Percentiles rank a stretch among this genome's conserved stretches.
Evolutionary conservation across 2,113 vertebrate species (phyloP).

Genomic region (Artemisiospiza belli): DNA sequence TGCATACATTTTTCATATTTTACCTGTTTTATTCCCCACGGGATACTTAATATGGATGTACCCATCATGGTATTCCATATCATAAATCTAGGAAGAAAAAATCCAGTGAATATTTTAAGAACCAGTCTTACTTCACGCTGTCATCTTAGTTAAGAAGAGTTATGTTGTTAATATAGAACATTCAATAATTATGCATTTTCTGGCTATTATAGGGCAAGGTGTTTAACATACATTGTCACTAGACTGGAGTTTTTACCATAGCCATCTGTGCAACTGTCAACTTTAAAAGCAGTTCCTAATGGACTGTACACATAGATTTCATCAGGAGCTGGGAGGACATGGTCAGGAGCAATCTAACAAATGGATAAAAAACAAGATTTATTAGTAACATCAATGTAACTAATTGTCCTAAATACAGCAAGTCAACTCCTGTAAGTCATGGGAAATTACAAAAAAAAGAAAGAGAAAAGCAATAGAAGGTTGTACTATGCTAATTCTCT

Average conservation of each 20-base stretch:
- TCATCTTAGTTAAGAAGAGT: neutral
- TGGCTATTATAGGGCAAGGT: neutral
- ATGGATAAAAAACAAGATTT: neutral
- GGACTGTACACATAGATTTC: slow-evolving; percentile 94
- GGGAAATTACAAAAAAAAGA: neutral
- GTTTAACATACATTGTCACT: slow-evolving; percentile 89
- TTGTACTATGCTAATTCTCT: neutral
- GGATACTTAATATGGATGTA: slow-evolving; percentile 96
- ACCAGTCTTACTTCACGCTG: neutral
- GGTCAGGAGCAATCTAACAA: slow-evolving; percentile 90
- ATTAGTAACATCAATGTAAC: neutral
- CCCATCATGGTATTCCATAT: slow-evolving; percentile 99
- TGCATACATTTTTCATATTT: neutral
- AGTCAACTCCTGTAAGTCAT: neutral
- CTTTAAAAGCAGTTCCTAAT: slow-evolving; percentile 90
- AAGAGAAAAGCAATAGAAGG: neutral
- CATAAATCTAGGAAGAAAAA: slow-evolving; percentile 84
- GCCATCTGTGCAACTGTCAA: slow-evolving; percentile 76
- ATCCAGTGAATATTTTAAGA: neutral
- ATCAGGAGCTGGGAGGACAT: slow-evolving; percentile 88
- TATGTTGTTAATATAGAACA: neutral
- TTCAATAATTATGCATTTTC: neutral
- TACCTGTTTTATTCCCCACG: slow-evolving; percentile 98
- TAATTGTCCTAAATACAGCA: neutral
- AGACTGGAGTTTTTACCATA: slow-evolving; percentile 89